A percentile compares a stretch with the other conserved stretches of the same genome.
Conservation (phyloP, 64 coral and sea anemone genomes). For the Anthopleura sola region DNA sequence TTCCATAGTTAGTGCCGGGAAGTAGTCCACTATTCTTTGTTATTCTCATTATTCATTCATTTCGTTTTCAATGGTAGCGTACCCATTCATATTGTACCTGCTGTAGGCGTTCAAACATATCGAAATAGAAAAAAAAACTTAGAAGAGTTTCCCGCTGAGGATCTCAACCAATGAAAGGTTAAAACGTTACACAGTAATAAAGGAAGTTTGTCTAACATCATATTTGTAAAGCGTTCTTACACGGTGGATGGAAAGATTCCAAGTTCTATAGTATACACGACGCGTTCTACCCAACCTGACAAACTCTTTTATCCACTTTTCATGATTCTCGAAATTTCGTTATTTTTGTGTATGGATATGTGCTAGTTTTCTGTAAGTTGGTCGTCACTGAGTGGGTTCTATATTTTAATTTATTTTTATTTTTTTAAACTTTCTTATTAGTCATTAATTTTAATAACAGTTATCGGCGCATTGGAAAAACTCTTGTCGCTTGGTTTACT, state of each 20-base stretch:
- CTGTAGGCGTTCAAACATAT: neutral
- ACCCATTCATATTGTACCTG: neutral
- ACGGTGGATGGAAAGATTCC: neutral
- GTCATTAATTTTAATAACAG: neutral
- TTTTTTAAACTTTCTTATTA: neutral
- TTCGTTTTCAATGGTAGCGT: constrained; percentile 1
- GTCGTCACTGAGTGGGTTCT: too few species aligned
- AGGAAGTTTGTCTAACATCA: neutral
- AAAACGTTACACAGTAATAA: neutral
- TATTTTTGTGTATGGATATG: too few species aligned
- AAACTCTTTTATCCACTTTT: neutral
- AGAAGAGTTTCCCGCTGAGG: neutral
- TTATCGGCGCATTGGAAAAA: neutral
- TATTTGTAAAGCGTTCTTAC: too few species aligned
- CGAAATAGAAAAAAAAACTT: neutral
- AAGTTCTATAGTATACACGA: neutral
- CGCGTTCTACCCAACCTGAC: neutral
- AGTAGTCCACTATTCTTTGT: neutral
- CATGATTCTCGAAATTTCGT: too few species aligned
- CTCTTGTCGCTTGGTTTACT: neutral
- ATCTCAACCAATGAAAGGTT: neutral
- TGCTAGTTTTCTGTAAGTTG: too few species aligned
- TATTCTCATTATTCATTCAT: neutral
- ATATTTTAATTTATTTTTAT: neutral
- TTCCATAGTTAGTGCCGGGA: too few species aligned